Evolutionary conservation across 1,140 invertebrate species (phyloP).

Genomic region (Pygmarrhopalites habei): DNA sequence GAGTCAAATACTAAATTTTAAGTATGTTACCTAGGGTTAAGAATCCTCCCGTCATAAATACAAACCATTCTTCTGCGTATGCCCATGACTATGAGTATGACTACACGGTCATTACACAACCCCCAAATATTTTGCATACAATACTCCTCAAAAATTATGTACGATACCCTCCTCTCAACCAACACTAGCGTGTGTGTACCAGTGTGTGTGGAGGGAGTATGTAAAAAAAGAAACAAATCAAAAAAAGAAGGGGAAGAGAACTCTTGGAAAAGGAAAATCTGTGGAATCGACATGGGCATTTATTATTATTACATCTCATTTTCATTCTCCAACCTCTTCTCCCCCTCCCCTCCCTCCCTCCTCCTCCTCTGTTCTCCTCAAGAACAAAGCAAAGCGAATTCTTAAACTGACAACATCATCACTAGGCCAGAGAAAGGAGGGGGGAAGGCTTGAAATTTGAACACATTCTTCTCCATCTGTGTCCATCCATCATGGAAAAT

Average conservation of each 20-base stretch:
- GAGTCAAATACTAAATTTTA: too few relatives aligned
- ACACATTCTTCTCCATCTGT: conserved; percentile 15
- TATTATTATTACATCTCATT: conserved; percentile 17
- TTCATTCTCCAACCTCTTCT: conserved; percentile 4
- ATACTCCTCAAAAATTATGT: too few relatives aligned
- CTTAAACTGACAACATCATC: conserved; percentile 15
- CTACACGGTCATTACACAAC: too few relatives aligned
- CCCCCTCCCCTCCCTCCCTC: not conserved
- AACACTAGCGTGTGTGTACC: too few relatives aligned
- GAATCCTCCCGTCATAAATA: not conserved
- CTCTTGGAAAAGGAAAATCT: not conserved
- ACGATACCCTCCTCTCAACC: too few relatives aligned
- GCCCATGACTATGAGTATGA: not conserved
- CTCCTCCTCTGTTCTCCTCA: not conserved
- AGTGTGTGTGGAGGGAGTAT: too few relatives aligned
- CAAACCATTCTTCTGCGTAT: not conserved
- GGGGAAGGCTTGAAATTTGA: conserved; percentile 1
- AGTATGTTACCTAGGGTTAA: not conserved
- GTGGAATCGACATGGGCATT: conserved; percentile 1
- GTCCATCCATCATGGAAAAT: conserved; percentile 10
- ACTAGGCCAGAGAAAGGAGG: not conserved
- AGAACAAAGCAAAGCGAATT: conserved; percentile 4
- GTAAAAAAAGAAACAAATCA: conserved; percentile 6
- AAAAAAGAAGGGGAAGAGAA: too few relatives aligned
- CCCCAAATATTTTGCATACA: conserved; percentile 1